A percentile compares a stretch with the other conserved stretches of the same genome.
These are phyloP conservation scores for Paramormyrops kingsleyae DNA, from an alignment of 2,113 vertebrate species.

Conservation along the genomic window DNA sequence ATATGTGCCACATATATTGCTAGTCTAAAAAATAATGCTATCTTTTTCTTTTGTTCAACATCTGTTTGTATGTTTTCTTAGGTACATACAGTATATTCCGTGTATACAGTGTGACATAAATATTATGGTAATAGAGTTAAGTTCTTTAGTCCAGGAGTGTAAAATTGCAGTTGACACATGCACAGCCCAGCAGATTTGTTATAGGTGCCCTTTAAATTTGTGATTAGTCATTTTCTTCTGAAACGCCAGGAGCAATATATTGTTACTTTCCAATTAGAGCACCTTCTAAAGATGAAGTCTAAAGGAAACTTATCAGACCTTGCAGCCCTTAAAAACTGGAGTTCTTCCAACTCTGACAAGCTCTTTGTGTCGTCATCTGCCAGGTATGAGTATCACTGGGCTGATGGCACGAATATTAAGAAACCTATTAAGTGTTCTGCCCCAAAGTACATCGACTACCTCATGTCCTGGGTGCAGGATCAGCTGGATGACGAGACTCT, in stretches of 20 bases:
- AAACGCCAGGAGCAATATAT: not conserved
- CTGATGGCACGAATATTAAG: constrained; percentile 95
- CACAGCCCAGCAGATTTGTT: not conserved
- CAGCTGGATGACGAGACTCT: constrained; percentile 95
- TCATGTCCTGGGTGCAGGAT: constrained; percentile 98
- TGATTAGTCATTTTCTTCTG: not conserved
- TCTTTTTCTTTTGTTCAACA: not conserved
- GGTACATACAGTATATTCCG: not conserved
- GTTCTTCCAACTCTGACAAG: not conserved
- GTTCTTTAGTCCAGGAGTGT: not conserved
- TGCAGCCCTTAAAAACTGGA: not conserved
- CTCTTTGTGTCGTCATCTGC: not conserved
- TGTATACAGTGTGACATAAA: not conserved
- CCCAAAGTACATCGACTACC: constrained; percentile 91
- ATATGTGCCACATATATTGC: not conserved
- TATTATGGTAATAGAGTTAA: not conserved
- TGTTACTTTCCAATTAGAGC: not conserved
- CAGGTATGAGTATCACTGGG: constrained; percentile 97
- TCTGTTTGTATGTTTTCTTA: not conserved
- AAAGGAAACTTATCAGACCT: not conserved
- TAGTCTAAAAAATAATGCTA: not conserved
- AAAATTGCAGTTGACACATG: not conserved
- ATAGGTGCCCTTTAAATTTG: not conserved
- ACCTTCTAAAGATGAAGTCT: not conserved
- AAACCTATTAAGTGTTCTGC: constrained; percentile 96